Evolutionary conservation across 1,140 invertebrate genomes (phyloP).

Genomic region (Drosophila erecta): DNA sequence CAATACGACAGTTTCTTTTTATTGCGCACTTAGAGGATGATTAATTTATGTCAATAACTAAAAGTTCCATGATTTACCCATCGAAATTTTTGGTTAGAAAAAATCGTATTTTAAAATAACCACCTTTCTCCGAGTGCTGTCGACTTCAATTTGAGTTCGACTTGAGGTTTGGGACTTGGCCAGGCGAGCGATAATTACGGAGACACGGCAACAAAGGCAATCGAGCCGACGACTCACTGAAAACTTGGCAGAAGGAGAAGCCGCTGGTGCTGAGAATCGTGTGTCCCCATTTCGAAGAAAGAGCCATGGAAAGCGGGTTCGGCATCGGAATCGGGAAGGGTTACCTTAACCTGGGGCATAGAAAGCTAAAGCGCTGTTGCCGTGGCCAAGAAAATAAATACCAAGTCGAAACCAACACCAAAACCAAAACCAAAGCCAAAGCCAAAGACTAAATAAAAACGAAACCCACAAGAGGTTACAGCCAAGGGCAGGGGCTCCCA

Average conservation of each 20-base stretch:
- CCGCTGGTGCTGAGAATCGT: conserved; percentile 43
- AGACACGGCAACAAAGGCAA: conserved; percentile 73
- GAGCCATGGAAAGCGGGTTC: conserved; percentile 12
- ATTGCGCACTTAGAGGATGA: no score
- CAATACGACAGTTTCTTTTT: no score
- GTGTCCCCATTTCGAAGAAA: conserved; percentile 72
- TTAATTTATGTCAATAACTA: no score
- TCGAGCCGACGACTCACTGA: conserved; percentile 59
- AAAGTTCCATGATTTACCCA: no score
- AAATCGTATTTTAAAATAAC: not conserved
- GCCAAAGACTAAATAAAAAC: no score
- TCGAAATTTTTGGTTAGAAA: no score
- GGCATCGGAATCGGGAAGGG: conserved; percentile 15
- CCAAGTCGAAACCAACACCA: not conserved
- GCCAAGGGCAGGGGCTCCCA: conserved; percentile 41
- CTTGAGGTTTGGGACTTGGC: conserved; percentile 57
- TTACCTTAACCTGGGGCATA: conserved; percentile 28
- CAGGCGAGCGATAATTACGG: conserved; percentile 71
- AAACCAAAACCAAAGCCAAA: no score
- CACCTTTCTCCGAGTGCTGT: conserved; percentile 8
- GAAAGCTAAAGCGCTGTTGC: conserved; percentile 23
- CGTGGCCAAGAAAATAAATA: conserved; percentile 12
- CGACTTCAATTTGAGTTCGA: conserved; percentile 51
- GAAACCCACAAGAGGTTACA: conserved; percentile 25
- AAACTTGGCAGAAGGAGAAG: conserved; percentile 40